Base-by-base conservation (phyloP, 1,140 invertebrate genomes). In the Yoshiicerus persimilis region DNA sequence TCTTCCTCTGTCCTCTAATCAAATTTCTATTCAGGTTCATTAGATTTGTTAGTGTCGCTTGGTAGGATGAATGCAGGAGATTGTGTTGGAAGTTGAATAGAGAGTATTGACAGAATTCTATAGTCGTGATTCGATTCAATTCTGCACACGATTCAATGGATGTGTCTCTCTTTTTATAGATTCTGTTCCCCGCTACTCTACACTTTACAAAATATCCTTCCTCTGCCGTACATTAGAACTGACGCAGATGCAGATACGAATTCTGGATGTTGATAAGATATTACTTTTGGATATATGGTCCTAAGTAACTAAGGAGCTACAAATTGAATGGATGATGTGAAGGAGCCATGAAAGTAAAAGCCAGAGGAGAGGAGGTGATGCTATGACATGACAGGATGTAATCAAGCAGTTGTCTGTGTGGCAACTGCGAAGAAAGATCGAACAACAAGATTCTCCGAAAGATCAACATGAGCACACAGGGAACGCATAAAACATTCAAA, bases 1-100 rank as follows among this genome's bases (percentile, higher is more conserved):
- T 70, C 27, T 70, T 30, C 27, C 66, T 70, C 66, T 70, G 25
- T 70, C 66, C 66, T 70, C 75, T 80, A 80, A 80, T 80, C 75
- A 80, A 80, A 80, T 80, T 80, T 80, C 75, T 80, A 80, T 80
- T 80, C 75, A 80, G 75, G 75, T 80, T 80, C 75, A 80, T 80
- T 80, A 80, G 75, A 80, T 80, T 80, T 80, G 75, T 36, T 80
- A 80, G 27, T 80, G 75, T 80, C 75, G 75, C 75, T 80, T 80
- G 75, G 75, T 20, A 36, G 75, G 75, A 34, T 36, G 75, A 80
- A 80, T 36, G 75, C 30, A 34, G 75, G 34, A 80, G 75, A n/a
- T 25, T 80, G 75, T 38, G 32, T 80, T 80, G 32, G 32, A 34
- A 36, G 75, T 80, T 80, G 75, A 80, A 80, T 36, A 38, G 75